A percentile compares a stretch with the other conserved stretches of the same genome.
Conservation (phyloP, 1,140 invertebrate genomes). For the Drosophila kohkoa region DNA sequence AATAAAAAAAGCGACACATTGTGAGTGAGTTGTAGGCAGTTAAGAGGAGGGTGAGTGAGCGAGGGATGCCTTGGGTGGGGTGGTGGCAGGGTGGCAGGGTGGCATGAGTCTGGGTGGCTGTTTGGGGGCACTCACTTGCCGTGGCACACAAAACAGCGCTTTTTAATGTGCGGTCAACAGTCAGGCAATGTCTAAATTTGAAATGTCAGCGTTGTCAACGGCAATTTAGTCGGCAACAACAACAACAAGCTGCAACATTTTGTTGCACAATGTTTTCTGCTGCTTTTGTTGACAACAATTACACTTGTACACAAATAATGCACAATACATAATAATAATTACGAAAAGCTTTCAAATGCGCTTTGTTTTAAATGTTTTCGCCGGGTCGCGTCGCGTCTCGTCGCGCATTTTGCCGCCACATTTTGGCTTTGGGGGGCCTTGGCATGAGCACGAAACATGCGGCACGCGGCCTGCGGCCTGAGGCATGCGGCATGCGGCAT, state of each 20-base stretch:
- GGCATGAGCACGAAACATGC: slow-evolving; percentile 28
- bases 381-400: background rate
- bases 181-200: slow-evolving; percentile 73
- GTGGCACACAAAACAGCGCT: slow-evolving; percentile 71
- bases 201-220: slow-evolving; percentile 78
- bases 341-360: slow-evolving; percentile 67
- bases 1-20: slow-evolving; percentile 4
- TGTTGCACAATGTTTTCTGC: slow-evolving; percentile 40
- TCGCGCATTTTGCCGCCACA: background rate
- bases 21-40: slow-evolving; percentile 41
- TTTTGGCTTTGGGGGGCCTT: slow-evolving; percentile 11
- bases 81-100: background rate
- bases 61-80: slow-evolving; percentile 10
- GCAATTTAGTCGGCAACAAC: slow-evolving; percentile 52
- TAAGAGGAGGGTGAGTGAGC: background rate
- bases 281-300: slow-evolving; percentile 63
- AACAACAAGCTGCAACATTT: slow-evolving; percentile 38
- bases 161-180: slow-evolving; percentile 71
- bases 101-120: background rate
- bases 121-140: slow-evolving; percentile 46
- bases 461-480: slow-evolving; percentile 26
- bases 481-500: slow-evolving; percentile 28
- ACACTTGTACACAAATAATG: slow-evolving; percentile 58
- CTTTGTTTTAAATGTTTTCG: slow-evolving; percentile 25
- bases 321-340: slow-evolving; percentile 78